A percentile compares a stretch with the other conserved stretches of the same genome.
These are phyloP conservation scores for Phocides pigmalion DNA, from an alignment of 1,140 invertebrate genomes.

Conservation along the genomic window DNA sequence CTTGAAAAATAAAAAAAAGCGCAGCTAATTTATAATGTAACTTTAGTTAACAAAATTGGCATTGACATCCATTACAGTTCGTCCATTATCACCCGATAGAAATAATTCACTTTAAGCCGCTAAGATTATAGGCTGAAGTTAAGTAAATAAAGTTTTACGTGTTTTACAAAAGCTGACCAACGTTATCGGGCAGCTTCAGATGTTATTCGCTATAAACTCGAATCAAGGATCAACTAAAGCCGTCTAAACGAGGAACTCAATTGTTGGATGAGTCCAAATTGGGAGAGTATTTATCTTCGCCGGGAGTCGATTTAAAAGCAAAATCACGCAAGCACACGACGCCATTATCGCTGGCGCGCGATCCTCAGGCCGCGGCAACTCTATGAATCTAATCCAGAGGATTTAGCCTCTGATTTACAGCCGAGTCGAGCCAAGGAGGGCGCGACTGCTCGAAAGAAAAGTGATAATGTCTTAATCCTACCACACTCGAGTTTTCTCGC, in stretches of 20 bases:
- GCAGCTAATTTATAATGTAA: too few species aligned
- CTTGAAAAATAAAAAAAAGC: too few species aligned
- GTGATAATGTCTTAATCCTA: conserved; percentile 85
- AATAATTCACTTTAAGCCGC: too few species aligned
- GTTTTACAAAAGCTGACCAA: conserved; percentile 45
- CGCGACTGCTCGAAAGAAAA: conserved; percentile 81
- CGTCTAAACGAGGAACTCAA: conserved; percentile 70
- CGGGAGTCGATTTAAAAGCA: conserved; percentile 81
- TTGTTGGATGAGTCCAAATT: conserved; percentile 66
- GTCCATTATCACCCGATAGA: too few species aligned
- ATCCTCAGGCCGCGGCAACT: conserved; percentile 80
- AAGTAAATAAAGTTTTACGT: conserved; percentile 30
- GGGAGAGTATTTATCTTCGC: conserved; percentile 77
- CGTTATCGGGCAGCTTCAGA: conserved; percentile 62
- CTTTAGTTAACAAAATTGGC: too few species aligned
- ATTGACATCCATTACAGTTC: too few species aligned
- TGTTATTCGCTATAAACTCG: conserved; percentile 65
- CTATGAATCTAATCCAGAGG: conserved; percentile 83
- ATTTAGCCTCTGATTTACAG: conserved; percentile 84
- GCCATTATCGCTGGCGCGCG: conserved; percentile 75
- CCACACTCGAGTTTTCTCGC: conserved; percentile 69
- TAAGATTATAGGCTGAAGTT: background rate
- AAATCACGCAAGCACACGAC: conserved; percentile 79
- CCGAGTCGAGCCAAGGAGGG: conserved; percentile 66
- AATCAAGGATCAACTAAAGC: conserved; percentile 60